Base-by-base conservation (phyloP, 2,888 invertebrate species). In the Euzophera pinguis region DNA sequence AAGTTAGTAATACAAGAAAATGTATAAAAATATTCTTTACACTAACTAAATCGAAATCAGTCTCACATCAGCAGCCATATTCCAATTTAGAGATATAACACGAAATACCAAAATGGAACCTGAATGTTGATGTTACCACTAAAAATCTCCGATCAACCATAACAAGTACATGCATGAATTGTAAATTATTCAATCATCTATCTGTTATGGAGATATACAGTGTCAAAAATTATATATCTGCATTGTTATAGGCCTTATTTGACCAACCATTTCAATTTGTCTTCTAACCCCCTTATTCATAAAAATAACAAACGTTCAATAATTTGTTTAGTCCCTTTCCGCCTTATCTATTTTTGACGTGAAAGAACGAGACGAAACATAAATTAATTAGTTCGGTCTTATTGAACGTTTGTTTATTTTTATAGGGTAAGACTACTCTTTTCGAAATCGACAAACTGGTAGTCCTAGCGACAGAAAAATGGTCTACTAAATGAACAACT, bases 11-110 rank as follows among this genome's bases (percentile, higher is more conserved):
- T 58, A 57, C 55, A 57, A 57, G 59, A 60, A 61, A 58, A 60
- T 54, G 22, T 58, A 55, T 54, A 64, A 62, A 54, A 56, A 50
- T 50, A 52, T 42, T 52, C 49, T 53, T 50, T 42, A 34, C 34
- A 57, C 55, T 62, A 61, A 59, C 59, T 52, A 47, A 55, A 58
- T 58, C 56, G 57, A 59, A 65, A 70, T 81, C 80, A 84, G 81
- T 82, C 78, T 69, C 53, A 71, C 78, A 79, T 75, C 73, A 71
- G 59, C 72, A 73, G 62, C 58, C 76, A 75, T 61, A 63, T 78
- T 78, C 69, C 68, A 71, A 63, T 68, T 45, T 45, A 32, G 45
- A 45, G 32, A 4, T 34, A 14, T 4, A 45, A 45, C 1, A 16
- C 10, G n/a, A 65, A 67, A 68, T 63, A 70, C 76, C 16, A 45